Conservation (phyloP, 2,888 invertebrate species). For the Neuroscelio doddi region DNA sequence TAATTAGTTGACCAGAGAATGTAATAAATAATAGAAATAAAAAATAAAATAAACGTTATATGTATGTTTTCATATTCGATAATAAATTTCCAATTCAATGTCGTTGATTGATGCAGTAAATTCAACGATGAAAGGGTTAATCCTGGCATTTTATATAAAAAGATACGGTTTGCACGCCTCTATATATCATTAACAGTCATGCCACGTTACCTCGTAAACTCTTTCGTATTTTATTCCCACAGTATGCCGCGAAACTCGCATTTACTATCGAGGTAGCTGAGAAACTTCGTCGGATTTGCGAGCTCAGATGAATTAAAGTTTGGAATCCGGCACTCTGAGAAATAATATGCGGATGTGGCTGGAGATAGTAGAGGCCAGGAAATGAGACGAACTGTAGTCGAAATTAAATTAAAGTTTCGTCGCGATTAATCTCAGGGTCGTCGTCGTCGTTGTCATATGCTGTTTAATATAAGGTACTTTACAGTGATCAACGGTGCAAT, state of each 20-base stretch:
- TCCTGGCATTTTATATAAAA: constrained; percentile 18
- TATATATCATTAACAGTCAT: constrained; percentile 41
- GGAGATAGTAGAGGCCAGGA: constrained; percentile 45
- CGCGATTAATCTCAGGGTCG: constrained; percentile 39
- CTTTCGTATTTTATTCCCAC: constrained; percentile 42
- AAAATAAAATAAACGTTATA: too few species aligned
- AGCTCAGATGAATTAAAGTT: constrained; percentile 50
- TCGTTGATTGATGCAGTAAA: too few species aligned
- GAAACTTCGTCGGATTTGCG: constrained; percentile 45
- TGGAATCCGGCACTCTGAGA: constrained; percentile 47
- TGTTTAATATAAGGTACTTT: constrained; percentile 18
- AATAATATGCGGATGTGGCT: constrained; percentile 50
- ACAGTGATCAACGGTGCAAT: constrained; percentile 8
- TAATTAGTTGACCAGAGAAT: too few species aligned
- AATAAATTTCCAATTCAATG: too few species aligned
- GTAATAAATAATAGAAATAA: too few species aligned
- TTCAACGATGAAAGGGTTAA: constrained; percentile 24
- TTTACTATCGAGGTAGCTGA: constrained; percentile 42
- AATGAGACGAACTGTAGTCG: constrained; percentile 47
- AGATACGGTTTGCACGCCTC: constrained; percentile 20
- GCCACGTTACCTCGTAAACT: constrained; percentile 38
- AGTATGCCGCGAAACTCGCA: constrained; percentile 34
- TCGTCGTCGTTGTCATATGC: constrained; percentile 40
- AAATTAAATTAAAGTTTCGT: constrained; percentile 50
- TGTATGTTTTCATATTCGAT: too few species aligned